A percentile compares a stretch with the other conserved stretches of the same genome.
Conservation (phyloP, 2,888 invertebrate genomes). For the Eumerus sabulonum region DNA sequence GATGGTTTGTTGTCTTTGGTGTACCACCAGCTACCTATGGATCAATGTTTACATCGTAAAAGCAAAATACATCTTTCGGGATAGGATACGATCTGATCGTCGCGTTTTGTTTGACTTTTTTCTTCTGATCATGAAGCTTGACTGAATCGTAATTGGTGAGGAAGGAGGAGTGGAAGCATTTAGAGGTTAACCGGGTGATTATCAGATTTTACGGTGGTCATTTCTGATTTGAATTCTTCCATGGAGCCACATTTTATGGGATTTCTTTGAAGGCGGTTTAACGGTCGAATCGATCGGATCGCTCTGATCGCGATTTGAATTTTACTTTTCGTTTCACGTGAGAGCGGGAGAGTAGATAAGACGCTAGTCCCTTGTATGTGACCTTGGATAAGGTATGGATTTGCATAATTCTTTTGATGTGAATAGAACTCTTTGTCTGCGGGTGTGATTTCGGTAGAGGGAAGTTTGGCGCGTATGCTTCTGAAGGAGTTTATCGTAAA, state of each 20-base stretch:
- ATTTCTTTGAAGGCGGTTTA: slow-evolving; percentile 34
- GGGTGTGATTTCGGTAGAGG: too few relatives aligned
- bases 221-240: slow-evolving; percentile 28
- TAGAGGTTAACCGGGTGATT: slow-evolving; percentile 56
- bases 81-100: slow-evolving; percentile 30
- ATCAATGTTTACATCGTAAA: slow-evolving; percentile 50
- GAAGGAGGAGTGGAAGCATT: slow-evolving; percentile 24
- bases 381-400: slow-evolving; percentile 13
- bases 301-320: neutral
- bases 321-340: too few relatives aligned
- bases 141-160: slow-evolving; percentile 25
- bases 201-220: slow-evolving; percentile 21
- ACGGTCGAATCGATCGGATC: slow-evolving; percentile 2
- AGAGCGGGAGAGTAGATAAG: neutral
- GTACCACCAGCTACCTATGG: slow-evolving; percentile 9
- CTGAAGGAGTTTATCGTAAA: neutral
- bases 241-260: slow-evolving; percentile 20
- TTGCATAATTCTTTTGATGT: slow-evolving; percentile 16
- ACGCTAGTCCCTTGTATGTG: slow-evolving; percentile 13
- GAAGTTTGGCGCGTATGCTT: too few relatives aligned
- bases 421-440: neutral
- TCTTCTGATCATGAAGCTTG: too few relatives aligned
- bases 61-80: slow-evolving; percentile 38
- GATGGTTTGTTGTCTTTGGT: slow-evolving; percentile 48
- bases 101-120: too few relatives aligned